phyloP scores from a whole-genome alignment of 2,797 vertebrate species.

The Eulemur albifrons region DNA sequence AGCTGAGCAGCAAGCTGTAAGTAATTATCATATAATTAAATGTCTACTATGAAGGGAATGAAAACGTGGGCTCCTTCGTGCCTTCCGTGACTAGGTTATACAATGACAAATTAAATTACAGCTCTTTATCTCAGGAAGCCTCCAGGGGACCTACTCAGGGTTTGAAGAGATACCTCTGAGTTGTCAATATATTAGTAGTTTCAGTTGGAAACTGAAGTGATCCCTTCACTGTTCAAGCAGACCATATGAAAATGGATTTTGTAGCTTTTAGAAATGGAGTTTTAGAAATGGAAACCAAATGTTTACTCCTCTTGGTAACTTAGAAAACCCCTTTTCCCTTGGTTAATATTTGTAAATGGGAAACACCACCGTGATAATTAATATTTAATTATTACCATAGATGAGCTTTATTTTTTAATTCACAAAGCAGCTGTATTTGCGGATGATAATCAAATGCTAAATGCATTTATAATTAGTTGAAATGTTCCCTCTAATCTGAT shows the following conservation, averaged over 20 bases:
- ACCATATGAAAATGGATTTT: slow-evolving; percentile 10
- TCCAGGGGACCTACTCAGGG: slow-evolving; percentile 68
- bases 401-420: slow-evolving; percentile 47
- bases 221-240: slow-evolving; percentile 42
- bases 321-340: not conserved
- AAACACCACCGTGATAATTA: slow-evolving; percentile 55
- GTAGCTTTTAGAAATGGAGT: slow-evolving; percentile 28
- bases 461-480: slow-evolving; percentile 62
- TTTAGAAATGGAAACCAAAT: slow-evolving; percentile 59
- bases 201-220: slow-evolving; percentile 29
- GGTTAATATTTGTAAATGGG: slow-evolving; percentile 63
- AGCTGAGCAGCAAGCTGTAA: slow-evolving; percentile 84
- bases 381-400: slow-evolving; percentile 56
- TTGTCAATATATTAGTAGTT: slow-evolving; percentile 39
- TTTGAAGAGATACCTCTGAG: slow-evolving; percentile 67
- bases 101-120: slow-evolving; percentile 83
- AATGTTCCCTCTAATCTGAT: slow-evolving; percentile 48
- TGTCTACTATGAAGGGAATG: slow-evolving; percentile 83
- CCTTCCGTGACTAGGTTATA: slow-evolving; percentile 79
- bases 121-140: slow-evolving; percentile 78
- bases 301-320: slow-evolving; percentile 26
- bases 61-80: slow-evolving; percentile 81
- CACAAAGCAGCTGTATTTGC: slow-evolving; percentile 50
- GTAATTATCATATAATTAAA: slow-evolving; percentile 89
- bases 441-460: slow-evolving; percentile 60